Base-by-base conservation (phyloP, 2,888 invertebrate genomes). In the Drosophila dives region DNA sequence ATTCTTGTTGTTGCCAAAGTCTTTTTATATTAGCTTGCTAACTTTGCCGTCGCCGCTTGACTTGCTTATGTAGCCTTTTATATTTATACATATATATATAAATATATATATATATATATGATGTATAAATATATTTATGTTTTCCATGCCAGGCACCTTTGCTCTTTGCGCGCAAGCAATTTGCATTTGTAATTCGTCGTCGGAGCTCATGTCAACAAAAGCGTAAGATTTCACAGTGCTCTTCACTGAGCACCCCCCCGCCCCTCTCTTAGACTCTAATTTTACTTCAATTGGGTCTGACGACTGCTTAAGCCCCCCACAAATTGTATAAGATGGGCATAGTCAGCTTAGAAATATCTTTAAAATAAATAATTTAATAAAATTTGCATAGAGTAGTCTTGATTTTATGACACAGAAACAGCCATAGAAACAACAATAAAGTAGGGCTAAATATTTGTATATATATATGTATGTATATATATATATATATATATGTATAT, bases 121-220 rank as follows among this genome's bases (percentile, higher is more conserved):
- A 5, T 29, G 5, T 11, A 20, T 42, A 11, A 20, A n/a, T 34
- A 34, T 34, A 34, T 38, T 42, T 42, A n/a, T 45, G n/a, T 17
- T 48, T 34, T 59, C 38, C 32, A 42, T 33, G 17, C 8, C 29
- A 62, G 58, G 34, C 50, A 53, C 58, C 64, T 53, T 68, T 72
- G 55, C 53, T 66, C 58, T 69, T 68, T 72, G 64, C 67, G 68
- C 70, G 53, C 64, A 81, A 77, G 80, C 89, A 89, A 90, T 89
- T 89, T 90, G 89, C 86, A 90, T 89, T 85, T 81, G 81, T 87
- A 90, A 89, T 90, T 90, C 78, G 66, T 88, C 78, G 66, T 83
- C 85, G 85, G 66, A 81, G 82, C 88, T 81, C 80, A 86, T 88
- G 85, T 86, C 86, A 81, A 88, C 83, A 80, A 88, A 75, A 80